phyloP scores from a whole-genome alignment of 2,888 invertebrate genomes.

The Ecliptopera silaceata region DNA sequence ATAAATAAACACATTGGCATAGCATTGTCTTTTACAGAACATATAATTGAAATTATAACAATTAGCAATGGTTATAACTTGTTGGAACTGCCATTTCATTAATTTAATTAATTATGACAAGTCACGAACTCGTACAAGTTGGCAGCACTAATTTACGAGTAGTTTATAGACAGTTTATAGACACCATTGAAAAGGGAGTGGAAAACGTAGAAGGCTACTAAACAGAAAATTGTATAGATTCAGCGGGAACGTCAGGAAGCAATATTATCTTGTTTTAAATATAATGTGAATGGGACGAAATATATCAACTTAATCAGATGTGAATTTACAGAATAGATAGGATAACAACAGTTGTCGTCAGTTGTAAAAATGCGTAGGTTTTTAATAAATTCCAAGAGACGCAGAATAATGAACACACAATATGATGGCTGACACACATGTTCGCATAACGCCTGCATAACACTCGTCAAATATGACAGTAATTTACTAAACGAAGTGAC shows the following conservation, averaged over 20 bases:
- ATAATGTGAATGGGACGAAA: too few relatives aligned
- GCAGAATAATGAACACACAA: not conserved
- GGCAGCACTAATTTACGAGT: conserved; percentile 27
- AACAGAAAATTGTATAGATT: conserved; percentile 7
- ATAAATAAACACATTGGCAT: not conserved
- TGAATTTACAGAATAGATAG: too few relatives aligned
- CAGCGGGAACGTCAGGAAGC: too few relatives aligned
- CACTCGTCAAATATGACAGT: conserved; percentile 56
- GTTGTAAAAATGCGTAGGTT: too few relatives aligned
- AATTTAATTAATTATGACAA: conserved; percentile 55
- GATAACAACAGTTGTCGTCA: too few relatives aligned
- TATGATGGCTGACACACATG: conserved; percentile 24
- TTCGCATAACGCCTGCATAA: conserved; percentile 39
- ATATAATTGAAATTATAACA: conserved; percentile 20
- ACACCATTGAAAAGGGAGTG: conserved; percentile 28
- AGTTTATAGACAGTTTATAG: conserved; percentile 31
- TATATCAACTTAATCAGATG: too few relatives aligned
- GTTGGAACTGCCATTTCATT: conserved; percentile 57
- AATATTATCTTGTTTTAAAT: too few relatives aligned
- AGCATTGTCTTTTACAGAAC: not conserved
- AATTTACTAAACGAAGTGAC: conserved; percentile 66
- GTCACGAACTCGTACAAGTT: conserved; percentile 54
- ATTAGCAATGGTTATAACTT: conserved; percentile 48
- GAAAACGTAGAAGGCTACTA: conserved; percentile 11
- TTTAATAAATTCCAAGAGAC: too few relatives aligned